Percentiles rank a stretch among this genome's conserved stretches.
phyloP scores from a whole-genome alignment of 2,797 vertebrate species.

The Macroramphosus scolopax region DNA sequence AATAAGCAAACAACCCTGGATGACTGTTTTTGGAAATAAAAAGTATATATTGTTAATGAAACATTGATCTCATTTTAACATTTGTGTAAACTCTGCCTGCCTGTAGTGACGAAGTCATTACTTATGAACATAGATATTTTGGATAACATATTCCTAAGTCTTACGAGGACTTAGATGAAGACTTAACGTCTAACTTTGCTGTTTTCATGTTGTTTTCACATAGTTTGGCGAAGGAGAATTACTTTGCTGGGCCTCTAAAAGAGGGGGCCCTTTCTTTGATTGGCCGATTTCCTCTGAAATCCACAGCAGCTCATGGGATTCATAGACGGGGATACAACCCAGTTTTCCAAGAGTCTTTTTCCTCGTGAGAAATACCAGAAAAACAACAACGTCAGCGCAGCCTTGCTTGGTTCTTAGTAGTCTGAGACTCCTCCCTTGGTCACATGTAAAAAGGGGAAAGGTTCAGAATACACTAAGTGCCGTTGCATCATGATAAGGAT shows the following conservation, averaged over 20 bases:
- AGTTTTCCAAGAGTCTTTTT: constrained; percentile 44
- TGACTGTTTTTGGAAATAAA: neutral
- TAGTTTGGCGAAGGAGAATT: constrained; percentile 45
- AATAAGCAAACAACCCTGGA: neutral
- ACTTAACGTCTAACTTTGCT: constrained; percentile 8
- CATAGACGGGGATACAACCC: constrained; percentile 21
- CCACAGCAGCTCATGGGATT: constrained; percentile 49
- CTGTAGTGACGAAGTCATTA: neutral
- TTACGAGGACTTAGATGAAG: neutral
- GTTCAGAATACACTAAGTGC: constrained; percentile 28
- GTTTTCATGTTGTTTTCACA: constrained; percentile 17
- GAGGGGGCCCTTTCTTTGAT: constrained; percentile 8
- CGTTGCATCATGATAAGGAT: constrained; percentile 28
- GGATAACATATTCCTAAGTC: neutral
- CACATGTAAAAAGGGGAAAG: constrained; percentile 55
- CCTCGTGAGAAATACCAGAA: constrained; percentile 48
- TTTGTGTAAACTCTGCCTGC: too few species aligned
- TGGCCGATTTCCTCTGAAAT: constrained; percentile 45
- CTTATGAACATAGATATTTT: constrained; percentile 3
- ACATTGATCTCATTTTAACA: too few species aligned
- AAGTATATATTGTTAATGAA: constrained; percentile 1
- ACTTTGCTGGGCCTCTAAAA: constrained; percentile 33
- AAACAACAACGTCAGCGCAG: constrained; percentile 51
- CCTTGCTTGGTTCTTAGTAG: constrained; percentile 19
- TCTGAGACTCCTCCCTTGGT: constrained; percentile 66